phyloP scores from a whole-genome alignment of 1,140 invertebrate genomes.

The Phortica variegata region DNA sequence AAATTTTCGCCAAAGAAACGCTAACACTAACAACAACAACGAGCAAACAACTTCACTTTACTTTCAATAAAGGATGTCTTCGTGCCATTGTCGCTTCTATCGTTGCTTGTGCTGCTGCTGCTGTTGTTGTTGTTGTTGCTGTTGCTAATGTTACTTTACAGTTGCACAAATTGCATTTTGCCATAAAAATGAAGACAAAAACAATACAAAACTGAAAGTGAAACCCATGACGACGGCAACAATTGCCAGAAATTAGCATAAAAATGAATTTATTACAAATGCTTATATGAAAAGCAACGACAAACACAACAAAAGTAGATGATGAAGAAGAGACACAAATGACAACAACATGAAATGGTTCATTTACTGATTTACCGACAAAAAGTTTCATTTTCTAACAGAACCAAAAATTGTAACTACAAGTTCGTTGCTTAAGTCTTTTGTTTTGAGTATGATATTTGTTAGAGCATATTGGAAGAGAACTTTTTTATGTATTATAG shows the following conservation, averaged over 20 bases:
- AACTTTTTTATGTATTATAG: too few relatives aligned
- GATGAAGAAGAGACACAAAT: too few relatives aligned
- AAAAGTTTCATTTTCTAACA: too few relatives aligned
- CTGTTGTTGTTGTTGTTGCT: constrained; percentile 19
- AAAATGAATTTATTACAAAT: constrained; percentile 40
- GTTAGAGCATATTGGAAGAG: too few relatives aligned
- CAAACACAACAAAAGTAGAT: too few relatives aligned
- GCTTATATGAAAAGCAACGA: too few relatives aligned
- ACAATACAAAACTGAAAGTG: constrained; percentile 48
- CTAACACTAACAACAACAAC: constrained; percentile 12
- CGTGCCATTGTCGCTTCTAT: too few relatives aligned
- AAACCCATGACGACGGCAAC: constrained; percentile 47
- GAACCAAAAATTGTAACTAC: too few relatives aligned
- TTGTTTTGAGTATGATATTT: constrained; percentile 26
- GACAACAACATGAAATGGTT: too few relatives aligned
- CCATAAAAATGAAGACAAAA: constrained; percentile 51
- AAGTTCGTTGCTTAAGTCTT: constrained; percentile 51
- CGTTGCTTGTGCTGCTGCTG: constrained; percentile 7
- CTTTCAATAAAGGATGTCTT: constrained; percentile 51
- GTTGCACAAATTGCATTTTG: constrained; percentile 54
- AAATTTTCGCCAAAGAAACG: constrained; percentile 47
- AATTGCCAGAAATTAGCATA: constrained; percentile 52
- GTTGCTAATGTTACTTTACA: constrained; percentile 43
- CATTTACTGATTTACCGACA: too few relatives aligned
- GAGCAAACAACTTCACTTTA: constrained; percentile 36